phyloP scores from a whole-genome alignment of 2,888 invertebrate genomes.

The Acanthoscelides obtectus region DNA sequence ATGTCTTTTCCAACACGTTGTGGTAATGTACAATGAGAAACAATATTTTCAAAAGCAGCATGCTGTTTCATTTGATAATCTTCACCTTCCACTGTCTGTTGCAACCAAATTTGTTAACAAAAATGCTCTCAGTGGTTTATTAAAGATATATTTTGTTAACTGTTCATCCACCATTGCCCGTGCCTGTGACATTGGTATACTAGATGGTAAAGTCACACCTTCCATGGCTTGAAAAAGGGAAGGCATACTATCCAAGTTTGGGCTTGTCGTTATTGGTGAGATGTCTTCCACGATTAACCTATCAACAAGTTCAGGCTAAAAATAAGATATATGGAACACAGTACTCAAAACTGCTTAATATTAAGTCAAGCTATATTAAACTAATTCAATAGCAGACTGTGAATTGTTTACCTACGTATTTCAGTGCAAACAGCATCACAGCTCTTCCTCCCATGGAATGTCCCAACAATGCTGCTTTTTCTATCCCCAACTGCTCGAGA shows the following conservation, averaged over 20 bases:
- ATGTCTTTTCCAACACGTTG: too few relatives aligned
- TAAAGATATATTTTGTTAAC: constrained; percentile 55
- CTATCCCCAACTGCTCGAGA: constrained; percentile 58
- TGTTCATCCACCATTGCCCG: constrained; percentile 63
- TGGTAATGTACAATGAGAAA: too few relatives aligned
- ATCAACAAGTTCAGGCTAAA: constrained; percentile 58
- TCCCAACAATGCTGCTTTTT: constrained; percentile 69
- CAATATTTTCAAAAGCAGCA: too few relatives aligned
- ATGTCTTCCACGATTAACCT: constrained; percentile 70
- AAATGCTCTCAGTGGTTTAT: constrained; percentile 66
- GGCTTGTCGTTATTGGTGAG: constrained; percentile 60
- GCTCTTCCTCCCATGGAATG: constrained; percentile 97
- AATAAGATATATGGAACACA: neutral
- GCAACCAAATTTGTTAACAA: constrained; percentile 78
- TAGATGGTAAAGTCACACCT: constrained; percentile 54
- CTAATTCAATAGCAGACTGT: neutral
- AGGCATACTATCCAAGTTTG: constrained; percentile 59
- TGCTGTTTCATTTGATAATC: neutral
- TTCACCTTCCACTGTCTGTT: constrained; percentile 37
- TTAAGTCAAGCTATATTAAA: neutral
- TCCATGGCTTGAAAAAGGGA: constrained; percentile 65
- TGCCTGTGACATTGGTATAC: constrained; percentile 65
- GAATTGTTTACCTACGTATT: constrained; percentile 52
- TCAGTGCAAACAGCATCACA: constrained; percentile 78
- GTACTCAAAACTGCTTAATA: neutral